Conservation (phyloP, 1,140 invertebrate species). For the Heliconius eleuchia region DNA sequence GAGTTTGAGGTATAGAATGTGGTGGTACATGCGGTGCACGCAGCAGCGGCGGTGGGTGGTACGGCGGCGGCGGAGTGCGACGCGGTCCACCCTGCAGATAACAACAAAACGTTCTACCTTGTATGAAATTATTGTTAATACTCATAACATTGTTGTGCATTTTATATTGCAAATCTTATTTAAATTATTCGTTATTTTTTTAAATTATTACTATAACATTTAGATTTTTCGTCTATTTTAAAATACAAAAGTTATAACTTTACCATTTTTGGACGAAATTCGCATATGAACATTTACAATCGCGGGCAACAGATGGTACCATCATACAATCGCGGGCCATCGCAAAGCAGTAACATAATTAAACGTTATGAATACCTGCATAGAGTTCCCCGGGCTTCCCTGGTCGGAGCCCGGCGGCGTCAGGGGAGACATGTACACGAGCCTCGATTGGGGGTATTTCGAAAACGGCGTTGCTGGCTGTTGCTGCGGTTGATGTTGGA, state of each 20-base stretch:
- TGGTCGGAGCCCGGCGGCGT: constrained; percentile 92
- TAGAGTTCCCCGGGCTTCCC: constrained; percentile 86
- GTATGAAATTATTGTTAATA: constrained; percentile 22
- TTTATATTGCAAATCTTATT: not conserved
- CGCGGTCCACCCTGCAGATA: constrained; percentile 64
- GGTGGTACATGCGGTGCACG: constrained; percentile 70
- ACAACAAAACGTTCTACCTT: constrained; percentile 18
- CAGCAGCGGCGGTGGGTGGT: constrained; percentile 67
- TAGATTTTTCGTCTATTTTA: too few species aligned
- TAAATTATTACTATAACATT: not conserved
- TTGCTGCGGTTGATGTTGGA: constrained; percentile 58
- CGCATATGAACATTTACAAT: constrained; percentile 36
- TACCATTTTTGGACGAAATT: not conserved
- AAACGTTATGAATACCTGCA: constrained; percentile 66
- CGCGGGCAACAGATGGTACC: constrained; percentile 83
- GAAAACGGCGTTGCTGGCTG: constrained; percentile 67
- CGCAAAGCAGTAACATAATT: constrained; percentile 29
- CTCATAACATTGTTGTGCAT: not conserved
- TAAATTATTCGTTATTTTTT: not conserved
- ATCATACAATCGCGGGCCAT: constrained; percentile 74
- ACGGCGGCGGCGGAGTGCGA: constrained; percentile 70
- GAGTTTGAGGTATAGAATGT: constrained; percentile 73
- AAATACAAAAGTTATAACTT: too few species aligned
- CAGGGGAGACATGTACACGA: constrained; percentile 90
- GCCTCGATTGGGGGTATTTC: constrained; percentile 73